Percentiles rank a stretch among this genome's conserved stretches.
Conservation (phyloP, 2,797 vertebrate genomes). For the Xenops minutus region DNA sequence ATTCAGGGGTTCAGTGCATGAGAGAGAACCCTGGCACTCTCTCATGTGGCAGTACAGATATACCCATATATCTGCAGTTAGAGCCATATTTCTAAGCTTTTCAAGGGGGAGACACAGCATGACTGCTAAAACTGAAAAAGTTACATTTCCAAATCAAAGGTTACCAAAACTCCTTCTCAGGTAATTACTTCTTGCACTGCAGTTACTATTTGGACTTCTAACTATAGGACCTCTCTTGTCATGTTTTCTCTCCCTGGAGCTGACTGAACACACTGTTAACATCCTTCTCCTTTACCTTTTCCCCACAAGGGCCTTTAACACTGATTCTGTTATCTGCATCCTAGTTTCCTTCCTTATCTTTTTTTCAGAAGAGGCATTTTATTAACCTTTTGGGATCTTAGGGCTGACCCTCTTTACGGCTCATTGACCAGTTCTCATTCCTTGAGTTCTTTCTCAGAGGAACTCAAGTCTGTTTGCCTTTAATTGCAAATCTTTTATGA, state of each 20-base stretch:
- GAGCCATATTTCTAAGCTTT: neutral
- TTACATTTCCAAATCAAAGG: neutral
- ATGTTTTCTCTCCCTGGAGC: neutral
- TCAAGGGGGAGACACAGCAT: neutral
- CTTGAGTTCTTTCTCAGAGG: conserved; percentile 48
- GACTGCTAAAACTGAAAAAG: neutral
- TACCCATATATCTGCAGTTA: neutral
- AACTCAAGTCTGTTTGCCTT: conserved; percentile 8
- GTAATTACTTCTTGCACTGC: neutral
- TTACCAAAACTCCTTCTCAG: neutral
- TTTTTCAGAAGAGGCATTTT: neutral
- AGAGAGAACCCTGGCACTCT: neutral
- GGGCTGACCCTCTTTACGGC: conserved; percentile 17
- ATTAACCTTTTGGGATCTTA: conserved; percentile 42
- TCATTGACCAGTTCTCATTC: conserved; percentile 52
- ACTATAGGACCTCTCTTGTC: neutral
- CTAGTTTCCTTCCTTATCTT: neutral
- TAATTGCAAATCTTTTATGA: conserved; percentile 35
- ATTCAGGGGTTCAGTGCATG: accelerated
- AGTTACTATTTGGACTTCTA: neutral
- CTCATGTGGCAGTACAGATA: neutral
- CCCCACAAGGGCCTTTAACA: neutral
- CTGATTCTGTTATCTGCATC: neutral
- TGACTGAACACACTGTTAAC: neutral
- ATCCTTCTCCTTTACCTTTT: neutral